Percentiles rank a stretch among this genome's conserved stretches.
Evolutionary conservation across 1,140 invertebrate species (phyloP).

Genomic region (Drosophila lacertosa): DNA sequence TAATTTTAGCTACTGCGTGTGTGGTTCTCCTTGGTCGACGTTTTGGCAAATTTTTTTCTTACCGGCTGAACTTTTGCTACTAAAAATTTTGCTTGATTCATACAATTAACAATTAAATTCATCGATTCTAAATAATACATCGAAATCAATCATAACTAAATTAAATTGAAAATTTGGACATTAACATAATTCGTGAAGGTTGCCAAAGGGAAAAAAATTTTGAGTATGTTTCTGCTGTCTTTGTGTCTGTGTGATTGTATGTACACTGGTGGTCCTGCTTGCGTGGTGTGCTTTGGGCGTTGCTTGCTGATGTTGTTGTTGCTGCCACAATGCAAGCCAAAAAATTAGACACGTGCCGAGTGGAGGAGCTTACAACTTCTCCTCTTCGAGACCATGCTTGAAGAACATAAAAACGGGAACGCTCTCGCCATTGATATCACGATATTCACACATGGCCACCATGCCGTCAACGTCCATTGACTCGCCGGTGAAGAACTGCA

Average conservation of each 20-base stretch:
- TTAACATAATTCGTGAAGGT: conserved; percentile 66
- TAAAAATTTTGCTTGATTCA: conserved; percentile 32
- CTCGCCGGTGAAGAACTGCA: conserved; percentile 97
- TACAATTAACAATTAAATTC: conserved; percentile 38
- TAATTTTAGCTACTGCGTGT: conserved; percentile 50
- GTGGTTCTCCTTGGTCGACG: neutral
- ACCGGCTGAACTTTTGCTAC: conserved; percentile 26
- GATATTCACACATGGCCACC: conserved; percentile 96
- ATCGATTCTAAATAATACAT: conserved; percentile 50
- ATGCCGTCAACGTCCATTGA: conserved; percentile 97
- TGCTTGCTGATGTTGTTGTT: conserved; percentile 17
- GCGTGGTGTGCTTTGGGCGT: conserved; percentile 20
- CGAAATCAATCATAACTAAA: conserved; percentile 19
- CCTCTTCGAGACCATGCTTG: conserved; percentile 97
- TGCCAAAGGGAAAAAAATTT: conserved; percentile 41
- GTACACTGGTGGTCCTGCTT: conserved; percentile 20
- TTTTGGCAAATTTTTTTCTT: conserved; percentile 5
- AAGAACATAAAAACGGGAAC: conserved; percentile 96
- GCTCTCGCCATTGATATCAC: conserved; percentile 92
- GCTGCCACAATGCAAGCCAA: conserved; percentile 1
- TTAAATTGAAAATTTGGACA: conserved; percentile 45
- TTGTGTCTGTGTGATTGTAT: conserved; percentile 5
- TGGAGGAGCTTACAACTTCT: conserved; percentile 91
- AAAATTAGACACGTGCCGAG: conserved; percentile 18
- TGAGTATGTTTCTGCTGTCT: conserved; percentile 60